Evolutionary conservation across 2,888 invertebrate genomes (phyloP).

Genomic region (Trisateles emortualis): DNA sequence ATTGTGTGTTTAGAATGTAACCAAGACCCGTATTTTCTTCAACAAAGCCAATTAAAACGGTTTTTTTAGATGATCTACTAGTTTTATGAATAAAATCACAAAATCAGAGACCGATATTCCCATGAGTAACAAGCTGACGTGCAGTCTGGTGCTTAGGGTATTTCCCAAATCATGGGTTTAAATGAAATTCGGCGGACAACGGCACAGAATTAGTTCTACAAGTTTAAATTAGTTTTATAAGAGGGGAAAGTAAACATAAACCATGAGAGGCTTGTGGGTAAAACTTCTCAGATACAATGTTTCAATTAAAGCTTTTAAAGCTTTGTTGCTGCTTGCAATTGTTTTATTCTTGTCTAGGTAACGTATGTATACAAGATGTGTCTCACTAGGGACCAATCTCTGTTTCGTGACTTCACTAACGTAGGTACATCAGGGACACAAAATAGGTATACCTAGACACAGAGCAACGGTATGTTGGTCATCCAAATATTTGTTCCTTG

Average conservation of each 20-base stretch:
- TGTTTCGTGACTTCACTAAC: too few relatives aligned
- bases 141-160: not conserved
- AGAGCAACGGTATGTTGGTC: too few relatives aligned
- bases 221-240: slow-evolving; percentile 5
- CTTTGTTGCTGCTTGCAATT: not conserved
- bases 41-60: too few relatives aligned
- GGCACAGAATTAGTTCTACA: not conserved
- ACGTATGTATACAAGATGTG: not conserved
- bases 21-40: too few relatives aligned
- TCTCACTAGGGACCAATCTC: too few relatives aligned
- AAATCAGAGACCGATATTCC: not conserved
- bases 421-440: too few relatives aligned
- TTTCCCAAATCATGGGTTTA: not conserved
- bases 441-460: too few relatives aligned
- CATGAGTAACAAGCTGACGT: not conserved
- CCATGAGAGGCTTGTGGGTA: not conserved
- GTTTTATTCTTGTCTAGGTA: not conserved
- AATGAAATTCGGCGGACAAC: slow-evolving; percentile 1
- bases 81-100: too few relatives aligned
- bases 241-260: slow-evolving; percentile 4
- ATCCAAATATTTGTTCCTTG: too few relatives aligned
- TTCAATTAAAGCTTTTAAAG: not conserved
- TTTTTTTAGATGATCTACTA: too few relatives aligned
- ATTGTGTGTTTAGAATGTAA: too few relatives aligned
- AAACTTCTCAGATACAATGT: not conserved